A percentile compares a stretch with the other conserved stretches of the same genome.
Evolutionary conservation across 2,113 vertebrate genomes (phyloP).

Genomic region (Campylomormyrus tamandua): DNA sequence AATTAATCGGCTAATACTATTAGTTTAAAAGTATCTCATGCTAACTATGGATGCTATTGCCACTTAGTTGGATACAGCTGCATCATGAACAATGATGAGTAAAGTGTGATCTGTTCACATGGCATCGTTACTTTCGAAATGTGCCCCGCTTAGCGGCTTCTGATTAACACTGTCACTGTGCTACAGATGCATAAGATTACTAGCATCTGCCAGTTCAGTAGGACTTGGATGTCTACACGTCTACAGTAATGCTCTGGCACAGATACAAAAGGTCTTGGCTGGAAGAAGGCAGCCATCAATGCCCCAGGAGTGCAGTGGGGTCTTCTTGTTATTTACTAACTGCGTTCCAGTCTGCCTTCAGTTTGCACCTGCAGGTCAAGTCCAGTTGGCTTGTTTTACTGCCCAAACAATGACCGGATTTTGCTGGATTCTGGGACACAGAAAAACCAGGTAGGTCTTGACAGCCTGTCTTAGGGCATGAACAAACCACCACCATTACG

Average conservation of each 20-base stretch:
- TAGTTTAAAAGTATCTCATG: background rate
- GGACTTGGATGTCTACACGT: background rate
- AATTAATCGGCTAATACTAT: background rate
- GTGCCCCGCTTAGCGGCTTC: background rate
- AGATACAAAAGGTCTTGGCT: background rate
- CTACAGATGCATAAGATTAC: background rate
- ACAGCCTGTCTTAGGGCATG: background rate
- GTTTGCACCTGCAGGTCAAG: background rate
- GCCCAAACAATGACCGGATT: background rate
- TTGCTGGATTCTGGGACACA: background rate
- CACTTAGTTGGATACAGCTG: background rate
- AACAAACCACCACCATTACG: background rate
- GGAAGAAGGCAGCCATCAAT: background rate
- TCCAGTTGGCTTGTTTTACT: background rate
- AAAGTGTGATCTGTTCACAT: background rate
- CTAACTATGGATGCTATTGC: background rate
- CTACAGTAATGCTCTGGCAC: background rate
- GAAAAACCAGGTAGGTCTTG: background rate
- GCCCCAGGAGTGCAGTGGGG: background rate
- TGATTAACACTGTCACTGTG: background rate
- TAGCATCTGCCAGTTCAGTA: background rate
- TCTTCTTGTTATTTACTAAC: background rate
- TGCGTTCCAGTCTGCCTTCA: background rate
- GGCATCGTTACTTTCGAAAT: background rate
- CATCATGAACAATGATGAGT: background rate